Evolutionary conservation across 2,797 vertebrate genomes (phyloP).

Genomic region (Remorina albescens): DNA sequence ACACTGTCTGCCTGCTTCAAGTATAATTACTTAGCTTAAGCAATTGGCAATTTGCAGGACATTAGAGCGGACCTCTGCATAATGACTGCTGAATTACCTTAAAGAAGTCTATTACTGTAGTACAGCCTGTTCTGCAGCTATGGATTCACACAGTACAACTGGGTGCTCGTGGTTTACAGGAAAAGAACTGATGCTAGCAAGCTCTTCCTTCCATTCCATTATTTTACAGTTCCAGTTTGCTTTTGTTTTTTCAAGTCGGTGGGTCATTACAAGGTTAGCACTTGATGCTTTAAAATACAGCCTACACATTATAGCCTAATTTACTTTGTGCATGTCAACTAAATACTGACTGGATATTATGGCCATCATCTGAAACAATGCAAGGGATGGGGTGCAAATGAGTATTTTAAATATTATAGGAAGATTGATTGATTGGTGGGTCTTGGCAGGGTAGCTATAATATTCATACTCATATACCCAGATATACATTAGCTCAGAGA

Average conservation of each 20-base stretch:
- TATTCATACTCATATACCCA: not conserved
- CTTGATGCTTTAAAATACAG: not conserved
- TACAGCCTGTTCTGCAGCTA: slow-evolving; percentile 41
- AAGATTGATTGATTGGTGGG: too few relatives aligned
- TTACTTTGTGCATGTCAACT: not conserved
- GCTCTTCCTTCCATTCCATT: not conserved
- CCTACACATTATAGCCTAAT: not conserved
- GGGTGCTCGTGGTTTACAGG: slow-evolving; percentile 13
- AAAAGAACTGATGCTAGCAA: slow-evolving; percentile 6
- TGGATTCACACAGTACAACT: not conserved
- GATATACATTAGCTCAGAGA: not conserved
- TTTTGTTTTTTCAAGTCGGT: not conserved
- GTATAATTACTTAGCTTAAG: slow-evolving; percentile 60
- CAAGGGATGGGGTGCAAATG: too few relatives aligned
- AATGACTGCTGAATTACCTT: slow-evolving; percentile 71
- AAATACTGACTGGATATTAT: not conserved
- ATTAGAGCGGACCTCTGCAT: slow-evolving; percentile 54
- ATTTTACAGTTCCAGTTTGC: not conserved
- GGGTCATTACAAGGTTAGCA: not conserved
- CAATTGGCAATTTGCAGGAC: slow-evolving; percentile 68
- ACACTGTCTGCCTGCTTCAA: slow-evolving; percentile 49
- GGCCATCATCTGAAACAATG: too few relatives aligned
- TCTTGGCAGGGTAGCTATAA: not conserved
- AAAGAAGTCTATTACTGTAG: slow-evolving; percentile 48
- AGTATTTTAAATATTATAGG: too few relatives aligned